Evolutionary conservation across 2,113 vertebrate genomes (phyloP).

Genomic region (Girardinichthys multiradiatus): DNA sequence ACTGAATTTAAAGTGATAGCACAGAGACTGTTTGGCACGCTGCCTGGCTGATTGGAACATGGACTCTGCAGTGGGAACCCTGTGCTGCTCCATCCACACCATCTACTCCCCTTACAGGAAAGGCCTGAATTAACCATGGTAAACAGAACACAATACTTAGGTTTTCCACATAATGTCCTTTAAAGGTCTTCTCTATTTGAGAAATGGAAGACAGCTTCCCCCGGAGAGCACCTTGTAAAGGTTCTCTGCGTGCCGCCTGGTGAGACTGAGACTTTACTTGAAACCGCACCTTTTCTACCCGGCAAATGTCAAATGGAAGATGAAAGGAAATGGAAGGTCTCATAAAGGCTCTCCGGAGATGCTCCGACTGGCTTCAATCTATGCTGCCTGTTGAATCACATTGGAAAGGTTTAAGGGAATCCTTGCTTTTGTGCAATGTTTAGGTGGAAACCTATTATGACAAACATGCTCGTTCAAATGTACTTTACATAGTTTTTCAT

Average conservation of each 20-base stretch:
- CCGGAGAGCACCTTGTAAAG: slow-evolving; percentile 45
- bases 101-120: neutral
- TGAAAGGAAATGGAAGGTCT: slow-evolving; percentile 56
- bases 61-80: slow-evolving; percentile 1
- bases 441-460: neutral
- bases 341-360: slow-evolving; percentile 55
- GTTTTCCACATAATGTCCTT: slow-evolving; percentile 35
- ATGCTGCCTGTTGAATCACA: slow-evolving; percentile 33
- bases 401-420: slow-evolving; percentile 14
- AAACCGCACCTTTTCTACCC: slow-evolving; percentile 49
- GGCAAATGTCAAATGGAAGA: slow-evolving; percentile 62
- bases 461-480: neutral
- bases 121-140: slow-evolving; percentile 25
- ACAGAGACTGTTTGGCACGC: neutral
- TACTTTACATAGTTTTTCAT: neutral
- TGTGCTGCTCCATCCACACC: slow-evolving; percentile 8
- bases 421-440: slow-evolving; percentile 5
- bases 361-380: slow-evolving; percentile 28
- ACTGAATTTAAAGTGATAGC: neutral
- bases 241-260: slow-evolving; percentile 44
- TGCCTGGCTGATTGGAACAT: neutral
- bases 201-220: slow-evolving; percentile 27
- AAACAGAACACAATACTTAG: slow-evolving; percentile 39
- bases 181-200: slow-evolving; percentile 49
- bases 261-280: slow-evolving; percentile 50